Conservation (phyloP, 2,888 invertebrate genomes). For the Philopedon plagiatum region DNA sequence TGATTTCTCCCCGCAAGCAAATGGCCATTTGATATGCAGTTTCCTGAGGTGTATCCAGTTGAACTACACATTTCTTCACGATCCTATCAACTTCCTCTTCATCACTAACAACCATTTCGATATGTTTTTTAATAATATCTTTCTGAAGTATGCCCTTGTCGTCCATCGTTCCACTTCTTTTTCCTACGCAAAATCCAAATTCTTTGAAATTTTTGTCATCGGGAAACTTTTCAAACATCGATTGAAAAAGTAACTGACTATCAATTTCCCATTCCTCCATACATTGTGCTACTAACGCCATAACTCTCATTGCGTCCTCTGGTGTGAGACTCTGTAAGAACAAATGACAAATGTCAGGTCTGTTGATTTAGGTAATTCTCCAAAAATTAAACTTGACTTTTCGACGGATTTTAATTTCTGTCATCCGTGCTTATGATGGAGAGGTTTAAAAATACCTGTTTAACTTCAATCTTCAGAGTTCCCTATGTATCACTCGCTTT, state of each 20-base stretch:
- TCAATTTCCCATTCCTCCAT: not conserved
- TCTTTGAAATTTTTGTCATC: constrained; percentile 51
- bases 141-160: constrained; percentile 52
- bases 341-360: not conserved
- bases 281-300: not conserved
- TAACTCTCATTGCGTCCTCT: not conserved
- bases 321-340: not conserved
- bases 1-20: constrained; percentile 65
- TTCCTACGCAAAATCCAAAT: constrained; percentile 51
- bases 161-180: constrained; percentile 52
- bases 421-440: too few species aligned
- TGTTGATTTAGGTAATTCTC: too few species aligned
- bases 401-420: too few species aligned
- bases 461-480: too few species aligned
- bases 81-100: constrained; percentile 5
- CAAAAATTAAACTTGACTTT: too few species aligned
- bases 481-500: too few species aligned
- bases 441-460: too few species aligned
- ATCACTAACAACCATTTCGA: constrained; percentile 9
- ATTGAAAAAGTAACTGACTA: not conserved
- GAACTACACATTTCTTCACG: constrained; percentile 37
- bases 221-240: constrained; percentile 69
- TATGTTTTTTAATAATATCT: constrained; percentile 27
- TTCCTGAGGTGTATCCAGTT: constrained; percentile 29
- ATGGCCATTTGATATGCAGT: constrained; percentile 63